Conservation (phyloP, 2,888 invertebrate genomes). For the Branchipolynoe longqiensis region DNA sequence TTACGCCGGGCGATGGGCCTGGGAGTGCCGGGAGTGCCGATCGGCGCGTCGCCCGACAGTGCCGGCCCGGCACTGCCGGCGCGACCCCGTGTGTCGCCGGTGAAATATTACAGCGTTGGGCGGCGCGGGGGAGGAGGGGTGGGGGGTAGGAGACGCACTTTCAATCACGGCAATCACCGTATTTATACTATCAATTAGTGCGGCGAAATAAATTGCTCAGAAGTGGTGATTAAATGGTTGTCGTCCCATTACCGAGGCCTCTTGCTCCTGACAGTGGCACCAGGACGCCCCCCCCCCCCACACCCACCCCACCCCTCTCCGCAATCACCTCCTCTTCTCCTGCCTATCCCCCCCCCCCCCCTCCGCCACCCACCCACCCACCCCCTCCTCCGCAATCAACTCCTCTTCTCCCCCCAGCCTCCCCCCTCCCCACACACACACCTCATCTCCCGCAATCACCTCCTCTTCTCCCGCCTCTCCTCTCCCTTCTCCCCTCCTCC, state of each 20-base stretch:
- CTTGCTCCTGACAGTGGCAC: neutral
- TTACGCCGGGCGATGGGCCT: conserved; percentile 11
- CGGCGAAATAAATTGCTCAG: conserved; percentile 59
- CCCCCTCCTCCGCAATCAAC: too few species aligned
- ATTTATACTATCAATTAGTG: conserved; percentile 61
- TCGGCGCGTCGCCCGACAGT: too few species aligned
- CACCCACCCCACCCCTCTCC: neutral
- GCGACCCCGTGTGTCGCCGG: neutral
- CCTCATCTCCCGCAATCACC: too few species aligned
- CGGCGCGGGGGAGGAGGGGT: too few species aligned
- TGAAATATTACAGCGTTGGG: conserved; percentile 54
- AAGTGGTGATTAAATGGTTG: conserved; percentile 61
- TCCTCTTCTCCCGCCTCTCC: too few species aligned
- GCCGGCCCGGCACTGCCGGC: conserved; percentile 22
- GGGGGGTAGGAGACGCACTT: conserved; percentile 1
- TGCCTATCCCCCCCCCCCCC: too few species aligned
- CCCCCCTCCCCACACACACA: too few species aligned
- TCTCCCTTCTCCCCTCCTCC: too few species aligned
- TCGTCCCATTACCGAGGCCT: conserved; percentile 46
- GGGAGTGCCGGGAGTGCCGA: too few species aligned
- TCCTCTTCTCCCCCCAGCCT: too few species aligned
- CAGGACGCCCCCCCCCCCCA: neutral
- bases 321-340: too few species aligned
- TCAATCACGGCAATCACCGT: conserved; percentile 57
- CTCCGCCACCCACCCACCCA: too few species aligned